These are phyloP conservation scores for Chrysoperla carnea DNA, from an alignment of 1,140 invertebrate genomes.

Conservation along the genomic window DNA sequence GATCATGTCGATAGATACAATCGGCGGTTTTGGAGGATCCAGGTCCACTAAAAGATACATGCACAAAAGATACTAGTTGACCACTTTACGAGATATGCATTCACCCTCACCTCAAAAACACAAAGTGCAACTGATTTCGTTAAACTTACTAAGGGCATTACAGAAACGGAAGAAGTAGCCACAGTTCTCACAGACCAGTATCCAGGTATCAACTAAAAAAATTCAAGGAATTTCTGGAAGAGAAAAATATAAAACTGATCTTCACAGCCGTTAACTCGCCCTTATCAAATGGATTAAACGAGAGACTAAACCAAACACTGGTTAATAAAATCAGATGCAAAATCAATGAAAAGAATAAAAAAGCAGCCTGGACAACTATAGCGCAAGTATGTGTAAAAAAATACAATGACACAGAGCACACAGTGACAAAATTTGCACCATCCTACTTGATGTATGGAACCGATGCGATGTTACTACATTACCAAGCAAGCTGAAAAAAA, in stretches of 20 bases:
- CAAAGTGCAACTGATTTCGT: conserved; percentile 4
- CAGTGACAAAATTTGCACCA: conserved; percentile 16
- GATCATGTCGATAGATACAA: conserved; percentile 15
- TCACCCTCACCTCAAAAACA: conserved; percentile 6
- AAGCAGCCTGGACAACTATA: conserved; percentile 19
- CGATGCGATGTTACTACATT: conserved; percentile 11
- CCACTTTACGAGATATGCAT: conserved; percentile 9
- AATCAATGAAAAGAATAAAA: conserved; percentile 14
- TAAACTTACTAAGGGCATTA: conserved; percentile 1
- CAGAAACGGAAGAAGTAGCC: conserved; percentile 1
- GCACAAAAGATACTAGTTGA: conserved; percentile 11
- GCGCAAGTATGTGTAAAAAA: conserved; percentile 17
- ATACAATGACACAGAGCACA: conserved; percentile 20
- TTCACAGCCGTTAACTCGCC: conserved; percentile 18
- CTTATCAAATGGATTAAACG: conserved; percentile 19
- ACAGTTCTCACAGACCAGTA: conserved; percentile 7
- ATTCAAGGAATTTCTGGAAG: conserved; percentile 14
- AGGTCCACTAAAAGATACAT: conserved; percentile 12
- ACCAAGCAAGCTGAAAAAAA: conserved; percentile 11
- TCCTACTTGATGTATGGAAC: conserved; percentile 15
- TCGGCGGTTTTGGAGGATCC: conserved; percentile 11
- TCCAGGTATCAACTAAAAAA: conserved; percentile 11
- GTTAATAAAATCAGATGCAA: conserved; percentile 20
- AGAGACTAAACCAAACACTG: conserved; percentile 17
- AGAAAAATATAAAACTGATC: conserved; percentile 12